Percentiles rank a stretch among this genome's conserved stretches.
phyloP scores from a whole-genome alignment of 1,140 invertebrate genomes.

The Caenorhabditis remanei region DNA sequence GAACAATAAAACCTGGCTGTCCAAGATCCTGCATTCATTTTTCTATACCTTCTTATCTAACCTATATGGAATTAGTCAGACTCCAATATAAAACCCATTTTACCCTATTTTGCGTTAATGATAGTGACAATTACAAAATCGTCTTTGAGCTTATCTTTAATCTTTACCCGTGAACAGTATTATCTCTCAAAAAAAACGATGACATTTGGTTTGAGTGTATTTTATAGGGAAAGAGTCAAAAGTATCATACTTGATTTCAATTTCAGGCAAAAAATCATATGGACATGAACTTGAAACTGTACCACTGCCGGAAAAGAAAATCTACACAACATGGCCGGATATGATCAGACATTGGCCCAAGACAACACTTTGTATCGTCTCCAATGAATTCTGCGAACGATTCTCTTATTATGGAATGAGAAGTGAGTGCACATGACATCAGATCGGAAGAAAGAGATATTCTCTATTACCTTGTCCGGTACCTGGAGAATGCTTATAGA shows the following conservation, averaged over 20 bases:
- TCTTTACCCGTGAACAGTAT: neutral
- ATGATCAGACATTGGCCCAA: constrained; percentile 81
- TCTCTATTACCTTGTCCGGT: neutral
- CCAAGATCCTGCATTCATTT: too few relatives aligned
- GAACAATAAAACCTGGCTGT: too few relatives aligned
- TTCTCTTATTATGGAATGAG: constrained; percentile 95
- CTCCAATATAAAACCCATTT: neutral
- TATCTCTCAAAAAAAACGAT: constrained; percentile 6
- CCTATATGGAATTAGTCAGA: too few relatives aligned
- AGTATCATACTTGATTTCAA: neutral
- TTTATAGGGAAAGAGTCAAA: neutral
- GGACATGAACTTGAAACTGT: constrained; percentile 40
- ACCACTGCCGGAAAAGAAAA: constrained; percentile 53
- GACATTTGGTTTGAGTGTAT: neutral
- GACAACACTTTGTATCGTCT: constrained; percentile 89
- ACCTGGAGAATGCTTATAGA: neutral
- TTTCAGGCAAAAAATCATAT: constrained; percentile 21
- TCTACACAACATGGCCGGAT: constrained; percentile 65
- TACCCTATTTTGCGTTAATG: neutral
- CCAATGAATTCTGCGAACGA: constrained; percentile 94
- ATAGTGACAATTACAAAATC: constrained; percentile 23
- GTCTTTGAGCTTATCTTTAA: constrained; percentile 4
- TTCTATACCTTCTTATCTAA: too few relatives aligned
- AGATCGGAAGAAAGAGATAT: neutral
- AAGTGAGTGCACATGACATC: constrained; percentile 46